Percentiles rank a stretch among this genome's conserved stretches.
Evolutionary conservation across 30 jellyfish, hydroid and myxozoan species (phyloP).

Genomic region (Phacellophora camtschatica): DNA sequence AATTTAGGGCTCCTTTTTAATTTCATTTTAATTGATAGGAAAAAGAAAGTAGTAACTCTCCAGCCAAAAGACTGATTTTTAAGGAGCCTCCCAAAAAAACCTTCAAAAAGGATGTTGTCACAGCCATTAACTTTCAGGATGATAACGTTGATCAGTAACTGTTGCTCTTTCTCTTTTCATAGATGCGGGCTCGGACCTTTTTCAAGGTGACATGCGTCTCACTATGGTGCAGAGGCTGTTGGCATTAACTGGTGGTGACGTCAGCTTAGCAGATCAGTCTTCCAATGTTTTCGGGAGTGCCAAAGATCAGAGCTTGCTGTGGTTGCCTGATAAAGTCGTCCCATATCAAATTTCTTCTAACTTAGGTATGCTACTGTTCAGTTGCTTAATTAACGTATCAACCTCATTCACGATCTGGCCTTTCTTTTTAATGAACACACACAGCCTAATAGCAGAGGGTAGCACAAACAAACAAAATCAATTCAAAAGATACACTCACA

Average conservation of each 20-base stretch:
- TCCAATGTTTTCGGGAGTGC: constrained; percentile 60
- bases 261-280: constrained; percentile 64
- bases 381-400: background rate
- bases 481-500: no score
- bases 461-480: no score
- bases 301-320: constrained; percentile 51
- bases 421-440: background rate
- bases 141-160: no score
- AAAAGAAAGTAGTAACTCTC: background rate
- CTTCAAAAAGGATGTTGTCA: background rate
- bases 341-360: constrained; percentile 70
- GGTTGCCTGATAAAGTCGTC: constrained; percentile 75
- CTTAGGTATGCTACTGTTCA: constrained; percentile 40
- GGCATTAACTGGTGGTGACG: constrained; percentile 87
- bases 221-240: constrained; percentile 73
- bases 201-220: constrained; percentile 88
- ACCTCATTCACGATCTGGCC: background rate
- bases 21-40: no score
- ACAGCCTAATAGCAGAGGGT: background rate
- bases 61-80: background rate
- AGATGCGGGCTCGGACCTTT: constrained; percentile 69
- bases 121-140: background rate
- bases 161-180: background rate
- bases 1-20: no score
- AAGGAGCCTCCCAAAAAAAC: background rate